Base-by-base conservation (phyloP, 1,140 invertebrate genomes). In the Drosophila pseudoobscura region DNA sequence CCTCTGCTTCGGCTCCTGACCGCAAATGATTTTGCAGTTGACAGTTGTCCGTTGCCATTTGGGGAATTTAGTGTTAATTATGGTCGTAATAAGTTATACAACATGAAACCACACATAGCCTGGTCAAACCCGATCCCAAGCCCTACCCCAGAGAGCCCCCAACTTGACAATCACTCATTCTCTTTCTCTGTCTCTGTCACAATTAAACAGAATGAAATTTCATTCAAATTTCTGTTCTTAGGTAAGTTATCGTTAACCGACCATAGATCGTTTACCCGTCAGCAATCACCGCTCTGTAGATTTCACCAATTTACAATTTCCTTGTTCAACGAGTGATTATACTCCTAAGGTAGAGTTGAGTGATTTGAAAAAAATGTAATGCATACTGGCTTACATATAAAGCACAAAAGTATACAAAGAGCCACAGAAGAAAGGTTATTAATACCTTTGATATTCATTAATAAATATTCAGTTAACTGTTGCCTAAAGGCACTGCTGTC, bases 21-120 rank as follows among this genome's bases (percentile, higher is more conserved):
- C 79, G 49, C 78, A 82, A 82, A 82, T 78, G 78, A 83, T 82
- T 82, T 78, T 82, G 78, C 78, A 83, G 79, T 71, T 78, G 79
- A 82, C 79, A 82, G 78, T 82, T 82, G 79, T 78, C 78, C 80
- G 69, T 61, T 83, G 78, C 69, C 60, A 74, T 82, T 82, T 82
- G 55, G 79, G 75, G 80, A 82, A 82, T 83, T 83, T 83, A 83
- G 80, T 83, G 80, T 78, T 83, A 83, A 83, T 83, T 83, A 83
- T 84, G 75, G 75, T 71, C 68, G 79, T 83, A 83, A 83, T 83
- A 78, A 75, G 63, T 83, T 83, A 83, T 83, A 82, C 61, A 82
- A 78, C 79, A 75, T 70, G 50, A 39, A 29, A 55, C 62, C 44
- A 54, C 55, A 60, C 39, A 13, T 41, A 26, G 52, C 20, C 17